Evolutionary conservation across 2,888 invertebrate genomes (phyloP), one percentile per base, ranked within the genome.

Genomic region (Cephus pygmeus): DNA sequence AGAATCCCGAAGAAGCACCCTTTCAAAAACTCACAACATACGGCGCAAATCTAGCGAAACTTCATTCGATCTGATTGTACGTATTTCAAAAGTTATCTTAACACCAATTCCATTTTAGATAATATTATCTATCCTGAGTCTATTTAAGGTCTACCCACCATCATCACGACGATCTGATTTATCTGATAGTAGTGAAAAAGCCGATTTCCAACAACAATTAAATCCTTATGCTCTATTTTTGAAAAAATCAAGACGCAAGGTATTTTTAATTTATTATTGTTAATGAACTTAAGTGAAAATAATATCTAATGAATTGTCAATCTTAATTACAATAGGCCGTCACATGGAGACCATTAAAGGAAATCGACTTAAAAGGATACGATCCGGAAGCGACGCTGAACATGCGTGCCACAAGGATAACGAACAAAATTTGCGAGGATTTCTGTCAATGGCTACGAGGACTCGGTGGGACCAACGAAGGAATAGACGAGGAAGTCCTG

Each of bases 391-490:
- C 88, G n/a, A 77, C 73, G 34, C 83, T 91, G 4, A 83, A 87
- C 77, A 87, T 84, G 82, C 87, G 87, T 56, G 88, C 89, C 9
- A 83, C 87, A 11, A 87, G 86, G 75, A 80, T 89, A 76, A 88
- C 88, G 73, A 82, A 88, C 69, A 81, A 80, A 78, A 94, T 94
- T 81, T 93, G 93, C 11, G 88, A 90, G 78, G 93, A 94, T 23
- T 94, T 94, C 84, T 94, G 91, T 82, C 92, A 93, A 0, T 94
- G 94, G 94, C 92, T 93, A 90, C 90, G 91, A 30, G 89, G 88
- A 36, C 88, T 94, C 68, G 93, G 93, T 4, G 93, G 91, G 75
- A 89, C 92, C 1, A 92, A 93, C 79, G 92, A 87, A 92, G 92
- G 9, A 23, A 92, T 90, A 85, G 93, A 85, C 79, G 93, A 93